Conservation (phyloP, 2,888 invertebrate species). For the Dynastes grantii region DNA sequence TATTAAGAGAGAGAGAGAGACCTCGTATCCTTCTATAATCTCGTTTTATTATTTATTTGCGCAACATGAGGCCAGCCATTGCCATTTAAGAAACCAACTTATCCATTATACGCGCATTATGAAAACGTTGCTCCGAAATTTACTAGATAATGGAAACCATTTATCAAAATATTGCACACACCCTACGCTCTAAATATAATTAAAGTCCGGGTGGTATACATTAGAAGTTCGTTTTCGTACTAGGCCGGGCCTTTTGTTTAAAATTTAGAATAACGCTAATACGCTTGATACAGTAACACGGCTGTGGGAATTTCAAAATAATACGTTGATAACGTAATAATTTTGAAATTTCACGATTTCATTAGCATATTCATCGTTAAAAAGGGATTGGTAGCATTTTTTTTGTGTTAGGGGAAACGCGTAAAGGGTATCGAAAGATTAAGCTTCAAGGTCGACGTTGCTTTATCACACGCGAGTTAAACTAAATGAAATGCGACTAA, state of each 20-base stretch:
- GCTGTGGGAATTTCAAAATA: neutral
- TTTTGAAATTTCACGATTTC: neutral
- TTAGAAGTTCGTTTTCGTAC: constrained; percentile 35
- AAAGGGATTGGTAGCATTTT: neutral
- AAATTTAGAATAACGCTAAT: constrained; percentile 26
- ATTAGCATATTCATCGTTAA: neutral
- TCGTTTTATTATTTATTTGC: constrained; percentile 37
- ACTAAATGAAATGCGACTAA: too few relatives aligned
- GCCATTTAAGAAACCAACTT: constrained; percentile 44
- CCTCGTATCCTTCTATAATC: constrained; percentile 9
- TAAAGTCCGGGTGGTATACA: constrained; percentile 38
- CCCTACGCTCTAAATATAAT: constrained; percentile 31
- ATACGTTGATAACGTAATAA: neutral
- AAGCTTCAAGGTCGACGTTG: too few relatives aligned
- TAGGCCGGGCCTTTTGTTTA: neutral
- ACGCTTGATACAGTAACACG: neutral
- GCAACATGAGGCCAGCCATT: constrained; percentile 19
- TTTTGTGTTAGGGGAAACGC: neutral
- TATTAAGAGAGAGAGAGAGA: constrained; percentile 28
- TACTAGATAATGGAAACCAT: constrained; percentile 43
- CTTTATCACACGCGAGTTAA: too few relatives aligned
- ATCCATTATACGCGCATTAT: constrained; percentile 41
- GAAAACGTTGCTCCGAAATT: constrained; percentile 40
- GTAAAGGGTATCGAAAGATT: neutral
- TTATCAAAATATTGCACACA: constrained; percentile 39